Conservation (phyloP, 2,113 vertebrate species). For the Xenopus tropicalis region DNA sequence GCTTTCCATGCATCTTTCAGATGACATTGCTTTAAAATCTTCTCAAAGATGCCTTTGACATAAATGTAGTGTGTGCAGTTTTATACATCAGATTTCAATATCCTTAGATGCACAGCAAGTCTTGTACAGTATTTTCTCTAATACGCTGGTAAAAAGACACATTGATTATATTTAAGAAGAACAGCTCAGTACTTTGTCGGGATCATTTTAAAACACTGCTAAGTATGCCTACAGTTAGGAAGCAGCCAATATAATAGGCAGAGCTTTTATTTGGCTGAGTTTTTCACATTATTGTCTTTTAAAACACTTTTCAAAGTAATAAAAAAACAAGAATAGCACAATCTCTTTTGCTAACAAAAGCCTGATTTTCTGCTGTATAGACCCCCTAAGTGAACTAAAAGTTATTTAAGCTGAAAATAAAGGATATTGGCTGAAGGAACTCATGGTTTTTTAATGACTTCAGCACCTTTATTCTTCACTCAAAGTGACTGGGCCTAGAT, state of each 20-base stretch:
- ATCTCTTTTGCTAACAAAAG: neutral
- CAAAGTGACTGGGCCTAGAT: constrained; percentile 35
- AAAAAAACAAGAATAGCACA: neutral
- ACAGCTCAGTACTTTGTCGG: too few relatives aligned
- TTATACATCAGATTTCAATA: too few relatives aligned
- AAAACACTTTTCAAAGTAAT: constrained; percentile 14
- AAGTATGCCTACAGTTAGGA: constrained; percentile 9
- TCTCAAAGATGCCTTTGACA: too few relatives aligned
- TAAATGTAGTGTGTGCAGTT: too few relatives aligned
- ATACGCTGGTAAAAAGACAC: too few relatives aligned
- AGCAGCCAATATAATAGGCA: constrained; percentile 6
- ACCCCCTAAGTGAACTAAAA: constrained; percentile 37
- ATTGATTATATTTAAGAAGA: too few relatives aligned
- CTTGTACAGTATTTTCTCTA: too few relatives aligned
- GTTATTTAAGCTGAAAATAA: constrained; percentile 43
- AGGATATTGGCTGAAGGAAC: constrained; percentile 30
- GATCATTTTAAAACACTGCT: neutral
- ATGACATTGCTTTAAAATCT: too few relatives aligned
- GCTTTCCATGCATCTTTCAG: too few relatives aligned
- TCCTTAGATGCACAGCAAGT: too few relatives aligned
- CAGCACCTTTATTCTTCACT: constrained; percentile 43
- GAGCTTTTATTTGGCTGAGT: constrained; percentile 12
- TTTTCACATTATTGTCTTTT: neutral
- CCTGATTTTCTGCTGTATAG: constrained; percentile 24
- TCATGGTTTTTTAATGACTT: constrained; percentile 48